Conservation (phyloP, 2,113 vertebrate genomes). For the Naja naja region DNA sequence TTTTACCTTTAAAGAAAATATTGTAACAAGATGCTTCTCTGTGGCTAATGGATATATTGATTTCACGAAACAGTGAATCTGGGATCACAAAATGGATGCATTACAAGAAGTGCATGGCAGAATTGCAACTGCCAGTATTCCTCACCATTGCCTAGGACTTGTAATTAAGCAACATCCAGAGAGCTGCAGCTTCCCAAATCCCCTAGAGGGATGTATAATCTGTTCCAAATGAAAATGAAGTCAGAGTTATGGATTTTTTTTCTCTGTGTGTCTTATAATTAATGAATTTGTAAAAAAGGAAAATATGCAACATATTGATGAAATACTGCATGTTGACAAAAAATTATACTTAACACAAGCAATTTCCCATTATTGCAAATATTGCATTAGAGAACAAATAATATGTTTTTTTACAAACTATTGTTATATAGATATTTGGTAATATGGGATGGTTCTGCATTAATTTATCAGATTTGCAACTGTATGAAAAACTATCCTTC, state of each 20-base stretch:
- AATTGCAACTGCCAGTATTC: neutral
- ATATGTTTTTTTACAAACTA: neutral
- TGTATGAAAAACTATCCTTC: neutral
- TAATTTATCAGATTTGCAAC: neutral
- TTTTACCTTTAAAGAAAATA: neutral
- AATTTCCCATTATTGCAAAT: neutral
- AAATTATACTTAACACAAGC: neutral
- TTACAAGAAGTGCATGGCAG: neutral
- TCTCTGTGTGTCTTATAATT: neutral
- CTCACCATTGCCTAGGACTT: neutral
- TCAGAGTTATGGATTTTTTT: neutral
- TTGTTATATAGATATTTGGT: neutral
- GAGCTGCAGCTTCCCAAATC: neutral
- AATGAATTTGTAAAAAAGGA: neutral
- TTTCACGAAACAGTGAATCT: neutral
- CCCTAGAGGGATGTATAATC: neutral
- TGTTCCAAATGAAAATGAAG: neutral
- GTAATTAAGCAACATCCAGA: neutral
- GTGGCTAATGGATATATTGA: neutral
- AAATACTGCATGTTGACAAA: neutral
- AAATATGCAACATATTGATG: neutral
- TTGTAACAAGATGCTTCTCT: neutral
- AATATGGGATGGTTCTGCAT: neutral
- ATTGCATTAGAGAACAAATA: neutral
- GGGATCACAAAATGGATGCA: neutral